Conservation (phyloP, 2,888 invertebrate genomes). For the Adineta ricciae region DNA sequence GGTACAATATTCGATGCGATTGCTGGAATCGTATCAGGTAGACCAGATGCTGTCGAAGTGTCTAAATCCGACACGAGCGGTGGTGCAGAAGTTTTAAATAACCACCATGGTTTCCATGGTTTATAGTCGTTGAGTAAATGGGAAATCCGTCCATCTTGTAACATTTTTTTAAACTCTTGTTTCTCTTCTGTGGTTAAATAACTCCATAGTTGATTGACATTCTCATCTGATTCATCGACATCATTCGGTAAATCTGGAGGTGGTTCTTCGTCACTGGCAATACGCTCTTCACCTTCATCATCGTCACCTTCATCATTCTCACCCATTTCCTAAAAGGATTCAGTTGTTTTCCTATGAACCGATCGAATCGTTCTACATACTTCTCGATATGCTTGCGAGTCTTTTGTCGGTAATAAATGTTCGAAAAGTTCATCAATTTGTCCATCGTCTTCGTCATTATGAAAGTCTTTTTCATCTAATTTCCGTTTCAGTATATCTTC, state of each 20-base stretch:
- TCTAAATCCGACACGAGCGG: not conserved
- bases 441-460: not conserved
- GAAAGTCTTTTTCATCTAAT: not conserved
- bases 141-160: not conserved
- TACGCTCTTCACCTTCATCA: not conserved
- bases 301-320: not conserved
- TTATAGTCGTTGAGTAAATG: not conserved
- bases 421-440: not conserved
- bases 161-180: not conserved
- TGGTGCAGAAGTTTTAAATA: not conserved
- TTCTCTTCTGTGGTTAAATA: constrained; percentile 1
- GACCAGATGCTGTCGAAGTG: not conserved
- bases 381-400: not conserved
- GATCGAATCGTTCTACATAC: not conserved
- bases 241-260: not conserved
- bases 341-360: too few relatives aligned
- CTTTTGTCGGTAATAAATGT: not conserved
- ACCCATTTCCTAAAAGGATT: too few relatives aligned
- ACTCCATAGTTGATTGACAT: not conserved
- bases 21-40: not conserved
- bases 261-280: not conserved
- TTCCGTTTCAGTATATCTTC: constrained; percentile 7
- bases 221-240: not conserved
- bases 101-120: constrained; percentile 22
- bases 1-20: not conserved